A percentile compares a stretch with the other conserved stretches of the same genome.
phyloP scores from a whole-genome alignment of 92 coral and sea anemone genomes.

The Actinostola sp. region DNA sequence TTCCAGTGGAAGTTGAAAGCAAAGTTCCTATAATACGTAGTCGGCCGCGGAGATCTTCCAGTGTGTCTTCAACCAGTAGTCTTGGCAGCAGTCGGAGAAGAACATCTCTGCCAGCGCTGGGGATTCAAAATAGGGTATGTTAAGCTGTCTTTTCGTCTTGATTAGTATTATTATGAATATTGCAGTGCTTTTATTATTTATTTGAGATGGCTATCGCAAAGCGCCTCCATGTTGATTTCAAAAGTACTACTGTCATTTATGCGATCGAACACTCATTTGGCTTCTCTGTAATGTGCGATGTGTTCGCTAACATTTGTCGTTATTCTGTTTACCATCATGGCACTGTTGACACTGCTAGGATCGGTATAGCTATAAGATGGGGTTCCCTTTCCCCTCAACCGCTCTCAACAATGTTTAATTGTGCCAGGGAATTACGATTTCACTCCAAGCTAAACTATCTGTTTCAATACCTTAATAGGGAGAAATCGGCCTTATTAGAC shows the following conservation, averaged over 20 bases:
- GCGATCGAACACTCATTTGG: neutral
- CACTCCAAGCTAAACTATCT: neutral
- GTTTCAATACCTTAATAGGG: conserved; percentile 1
- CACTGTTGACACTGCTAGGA: conserved; percentile 14
- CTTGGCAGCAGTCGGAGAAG: conserved; percentile 76
- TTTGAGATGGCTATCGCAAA: conserved; percentile 22
- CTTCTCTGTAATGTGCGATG: neutral
- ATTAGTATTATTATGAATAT: conserved; percentile 47
- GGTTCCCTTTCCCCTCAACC: conserved; percentile 14
- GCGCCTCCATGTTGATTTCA: conserved; percentile 2
- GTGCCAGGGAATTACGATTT: neutral
- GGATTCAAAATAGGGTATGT: conserved; percentile 93
- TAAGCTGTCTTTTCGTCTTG: conserved; percentile 12
- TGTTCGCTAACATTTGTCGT: conserved; percentile 6
- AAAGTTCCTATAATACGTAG: conserved; percentile 84
- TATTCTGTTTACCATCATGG: conserved; percentile 1
- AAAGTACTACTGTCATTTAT: neutral
- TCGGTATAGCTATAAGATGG: neutral
- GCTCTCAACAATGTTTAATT: conserved; percentile 18
- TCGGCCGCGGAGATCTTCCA: conserved; percentile 75
- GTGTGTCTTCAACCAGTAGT: conserved; percentile 81
- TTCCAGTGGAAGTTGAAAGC: conserved; percentile 92
- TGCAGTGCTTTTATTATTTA: conserved; percentile 27
- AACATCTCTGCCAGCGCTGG: conserved; percentile 97
- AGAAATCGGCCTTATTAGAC: conserved; percentile 34